A percentile compares a stretch with the other conserved stretches of the same genome.
Evolutionary conservation across 2,113 vertebrate genomes (phyloP).

Genomic region (Indicator indicator): DNA sequence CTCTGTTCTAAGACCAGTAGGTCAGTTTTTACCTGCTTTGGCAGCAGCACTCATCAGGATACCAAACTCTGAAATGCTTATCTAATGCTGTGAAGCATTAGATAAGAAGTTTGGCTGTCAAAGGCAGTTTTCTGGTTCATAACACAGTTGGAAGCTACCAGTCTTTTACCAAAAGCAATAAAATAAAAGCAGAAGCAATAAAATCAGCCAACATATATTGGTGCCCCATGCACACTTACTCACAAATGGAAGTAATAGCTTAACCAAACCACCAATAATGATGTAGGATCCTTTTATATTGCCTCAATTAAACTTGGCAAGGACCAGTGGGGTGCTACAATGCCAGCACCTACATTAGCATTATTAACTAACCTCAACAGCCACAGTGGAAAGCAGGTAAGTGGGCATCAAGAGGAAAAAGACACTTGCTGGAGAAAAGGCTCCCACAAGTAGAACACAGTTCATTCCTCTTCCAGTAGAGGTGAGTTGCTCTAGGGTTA

Average conservation of each 20-base stretch:
- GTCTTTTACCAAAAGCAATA: background rate
- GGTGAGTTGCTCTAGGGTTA: background rate
- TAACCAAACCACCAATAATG: background rate
- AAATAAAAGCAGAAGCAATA: background rate
- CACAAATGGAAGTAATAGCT: background rate
- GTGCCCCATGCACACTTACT: background rate
- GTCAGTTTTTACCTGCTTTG: background rate
- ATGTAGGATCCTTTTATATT: background rate
- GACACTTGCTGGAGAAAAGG: background rate
- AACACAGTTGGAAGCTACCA: background rate
- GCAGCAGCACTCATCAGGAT: background rate
- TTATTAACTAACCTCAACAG: background rate
- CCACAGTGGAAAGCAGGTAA: background rate
- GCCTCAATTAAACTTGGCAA: background rate
- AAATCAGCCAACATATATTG: background rate
- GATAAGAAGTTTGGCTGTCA: background rate
- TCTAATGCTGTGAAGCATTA: background rate
- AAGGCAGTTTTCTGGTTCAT: background rate
- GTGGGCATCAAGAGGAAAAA: background rate
- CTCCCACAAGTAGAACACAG: background rate
- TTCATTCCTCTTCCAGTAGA: background rate
- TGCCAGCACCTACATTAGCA: background rate
- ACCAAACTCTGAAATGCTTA: background rate
- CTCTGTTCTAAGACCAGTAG: background rate
- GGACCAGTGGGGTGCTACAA: background rate